These are phyloP conservation scores for Cassiopea xamachana DNA, from an alignment of 30 jellyfish, hydroid and myxozoan genomes.

Conservation along the genomic window DNA sequence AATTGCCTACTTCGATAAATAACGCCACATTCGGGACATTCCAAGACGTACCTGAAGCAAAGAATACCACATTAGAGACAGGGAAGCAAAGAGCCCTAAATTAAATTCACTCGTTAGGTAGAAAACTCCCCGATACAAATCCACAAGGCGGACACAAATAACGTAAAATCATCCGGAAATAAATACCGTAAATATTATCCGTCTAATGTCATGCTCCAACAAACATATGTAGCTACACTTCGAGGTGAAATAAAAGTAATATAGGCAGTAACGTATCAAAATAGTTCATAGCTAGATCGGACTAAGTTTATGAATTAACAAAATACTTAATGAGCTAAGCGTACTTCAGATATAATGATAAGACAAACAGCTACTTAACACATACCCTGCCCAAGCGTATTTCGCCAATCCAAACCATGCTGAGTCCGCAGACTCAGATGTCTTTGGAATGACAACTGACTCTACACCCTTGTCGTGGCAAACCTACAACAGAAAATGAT, in stretches of 20 bases:
- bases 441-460: slow-evolving; percentile 91
- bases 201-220: no score
- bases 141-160: no score
- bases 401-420: slow-evolving; percentile 97
- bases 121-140: no score
- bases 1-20: slow-evolving; percentile 95
- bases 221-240: no score
- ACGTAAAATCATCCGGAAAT: no score
- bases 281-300: no score
- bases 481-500: slow-evolving; percentile 38
- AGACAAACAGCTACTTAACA: neutral
- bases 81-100: neutral
- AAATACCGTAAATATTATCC: no score
- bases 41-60: slow-evolving; percentile 84
- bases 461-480: slow-evolving; percentile 95
- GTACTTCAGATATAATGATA: neutral
- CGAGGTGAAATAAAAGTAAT: no score
- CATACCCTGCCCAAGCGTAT: slow-evolving; percentile 99
- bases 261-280: no score
- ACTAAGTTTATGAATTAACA: no score
- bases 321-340: neutral
- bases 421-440: slow-evolving; percentile 91
- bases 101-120: no score
- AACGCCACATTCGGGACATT: slow-evolving; percentile 98
- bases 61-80: neutral